Evolutionary conservation across 2,113 vertebrate species (phyloP).

Genomic region (Bufo gargarizans): DNA sequence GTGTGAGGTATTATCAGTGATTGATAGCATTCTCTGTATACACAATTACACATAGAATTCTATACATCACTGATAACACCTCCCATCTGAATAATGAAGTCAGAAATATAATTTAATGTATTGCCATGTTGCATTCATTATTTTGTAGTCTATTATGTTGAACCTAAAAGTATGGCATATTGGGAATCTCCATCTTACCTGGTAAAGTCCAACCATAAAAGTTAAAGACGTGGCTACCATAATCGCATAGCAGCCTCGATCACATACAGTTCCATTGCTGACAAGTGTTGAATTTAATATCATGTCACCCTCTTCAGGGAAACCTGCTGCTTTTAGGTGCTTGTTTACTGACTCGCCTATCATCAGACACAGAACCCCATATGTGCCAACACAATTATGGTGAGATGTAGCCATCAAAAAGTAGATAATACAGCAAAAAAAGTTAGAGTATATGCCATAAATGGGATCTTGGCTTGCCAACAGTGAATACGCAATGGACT

Average conservation of each 20-base stretch:
- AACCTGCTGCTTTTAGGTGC: slow-evolving; percentile 68
- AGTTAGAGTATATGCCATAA: slow-evolving; percentile 71
- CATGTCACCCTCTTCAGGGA: fast-evolving
- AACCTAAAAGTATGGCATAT: background rate
- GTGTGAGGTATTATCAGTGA: too few relatives aligned
- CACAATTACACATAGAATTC: too few relatives aligned
- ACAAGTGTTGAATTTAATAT: slow-evolving; percentile 52
- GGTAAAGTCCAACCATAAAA: slow-evolving; percentile 67
- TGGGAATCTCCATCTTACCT: slow-evolving; percentile 62
- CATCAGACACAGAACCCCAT: slow-evolving; percentile 68
- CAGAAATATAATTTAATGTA: too few relatives aligned
- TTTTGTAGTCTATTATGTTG: too few relatives aligned
- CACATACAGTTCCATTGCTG: slow-evolving; percentile 53
- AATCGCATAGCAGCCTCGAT: slow-evolving; percentile 67
- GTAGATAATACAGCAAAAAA: slow-evolving; percentile 70
- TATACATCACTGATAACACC: too few relatives aligned
- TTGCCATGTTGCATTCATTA: too few relatives aligned
- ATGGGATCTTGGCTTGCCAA: slow-evolving; percentile 69
- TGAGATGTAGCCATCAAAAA: slow-evolving; percentile 61
- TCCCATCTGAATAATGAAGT: too few relatives aligned
- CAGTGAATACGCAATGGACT: slow-evolving; percentile 69
- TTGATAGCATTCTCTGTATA: too few relatives aligned
- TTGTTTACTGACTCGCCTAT: slow-evolving; percentile 66
- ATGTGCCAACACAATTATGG: slow-evolving; percentile 67
- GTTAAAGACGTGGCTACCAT: slow-evolving; percentile 67